Conservation (phyloP, 2,888 invertebrate genomes). For the Orchesella flavescens region DNA sequence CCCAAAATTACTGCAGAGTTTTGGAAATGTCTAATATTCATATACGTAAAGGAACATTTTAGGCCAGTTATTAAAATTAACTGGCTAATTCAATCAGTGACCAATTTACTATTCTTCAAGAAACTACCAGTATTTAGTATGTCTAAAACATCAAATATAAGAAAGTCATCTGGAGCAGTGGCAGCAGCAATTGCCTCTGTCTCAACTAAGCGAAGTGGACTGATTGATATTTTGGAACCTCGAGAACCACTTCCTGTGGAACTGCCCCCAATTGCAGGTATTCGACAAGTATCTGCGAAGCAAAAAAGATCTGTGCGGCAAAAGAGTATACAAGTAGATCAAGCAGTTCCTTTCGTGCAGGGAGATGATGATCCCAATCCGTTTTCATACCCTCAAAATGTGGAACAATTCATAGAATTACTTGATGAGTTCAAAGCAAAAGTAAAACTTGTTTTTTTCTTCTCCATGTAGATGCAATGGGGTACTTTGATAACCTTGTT, state of each 20-base stretch:
- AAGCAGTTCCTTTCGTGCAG: conserved; percentile 59
- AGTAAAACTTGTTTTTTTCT: conserved; percentile 44
- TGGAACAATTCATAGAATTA: conserved; percentile 64
- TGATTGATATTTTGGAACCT: conserved; percentile 51
- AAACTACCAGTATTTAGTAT: too few relatives aligned
- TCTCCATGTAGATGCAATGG: too few relatives aligned
- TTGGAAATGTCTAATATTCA: too few relatives aligned
- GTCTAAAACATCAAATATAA: not conserved
- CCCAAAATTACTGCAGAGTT: too few relatives aligned
- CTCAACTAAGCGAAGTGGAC: conserved; percentile 24
- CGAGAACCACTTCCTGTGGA: conserved; percentile 53
- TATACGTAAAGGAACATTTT: too few relatives aligned
- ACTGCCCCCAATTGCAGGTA: conserved; percentile 56
- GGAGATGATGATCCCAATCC: conserved; percentile 70
- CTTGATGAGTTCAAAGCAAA: conserved; percentile 60
- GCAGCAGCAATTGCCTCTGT: conserved; percentile 44
- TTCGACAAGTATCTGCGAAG: conserved; percentile 15
- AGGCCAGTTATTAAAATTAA: too few relatives aligned
- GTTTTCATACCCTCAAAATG: conserved; percentile 66
- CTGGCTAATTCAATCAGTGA: too few relatives aligned
- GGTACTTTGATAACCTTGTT: not conserved
- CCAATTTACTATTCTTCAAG: too few relatives aligned
- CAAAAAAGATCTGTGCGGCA: not conserved
- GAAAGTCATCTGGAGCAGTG: not conserved
- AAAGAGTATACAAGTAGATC: conserved; percentile 11